phyloP scores from a whole-genome alignment of 2,113 vertebrate genomes.

The Penelope pileata region DNA sequence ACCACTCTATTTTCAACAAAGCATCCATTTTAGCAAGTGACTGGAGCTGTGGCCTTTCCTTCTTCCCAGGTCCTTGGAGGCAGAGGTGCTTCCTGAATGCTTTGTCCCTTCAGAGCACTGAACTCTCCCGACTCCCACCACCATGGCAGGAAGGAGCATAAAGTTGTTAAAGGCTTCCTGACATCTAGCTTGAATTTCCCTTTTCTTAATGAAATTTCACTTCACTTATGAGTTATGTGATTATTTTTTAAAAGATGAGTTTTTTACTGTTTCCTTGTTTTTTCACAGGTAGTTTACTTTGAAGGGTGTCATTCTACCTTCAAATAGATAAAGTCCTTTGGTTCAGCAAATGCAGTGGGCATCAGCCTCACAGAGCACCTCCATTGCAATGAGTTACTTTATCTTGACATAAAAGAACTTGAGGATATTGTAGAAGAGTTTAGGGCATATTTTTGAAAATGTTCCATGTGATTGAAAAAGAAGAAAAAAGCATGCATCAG shows the following conservation, averaged over 20 bases:
- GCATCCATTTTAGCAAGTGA: constrained; percentile 33
- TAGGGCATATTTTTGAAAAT: not conserved
- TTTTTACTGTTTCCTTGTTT: not conserved
- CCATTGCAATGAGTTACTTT: not conserved
- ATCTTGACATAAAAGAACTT: not conserved
- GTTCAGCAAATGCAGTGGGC: not conserved
- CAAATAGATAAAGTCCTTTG: not conserved
- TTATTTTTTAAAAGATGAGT: not conserved
- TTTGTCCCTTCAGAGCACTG: not conserved
- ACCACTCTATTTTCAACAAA: constrained; percentile 50
- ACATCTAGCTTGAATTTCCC: not conserved
- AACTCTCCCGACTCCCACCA: constrained; percentile 42
- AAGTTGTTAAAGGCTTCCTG: constrained; percentile 15
- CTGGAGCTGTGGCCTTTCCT: not conserved
- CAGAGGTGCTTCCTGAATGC: not conserved
- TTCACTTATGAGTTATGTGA: not conserved
- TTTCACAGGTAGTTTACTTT: not conserved
- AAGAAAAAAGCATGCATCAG: not conserved
- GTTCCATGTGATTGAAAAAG: not conserved
- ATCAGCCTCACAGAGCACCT: not conserved
- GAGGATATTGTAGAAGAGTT: not conserved
- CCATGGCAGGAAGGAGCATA: not conserved
- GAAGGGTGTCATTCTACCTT: not conserved
- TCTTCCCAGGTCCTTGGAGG: not conserved
- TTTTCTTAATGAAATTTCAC: not conserved